Evolutionary conservation across 2,113 vertebrate species (phyloP).

Genomic region (Hippolais icterina): DNA sequence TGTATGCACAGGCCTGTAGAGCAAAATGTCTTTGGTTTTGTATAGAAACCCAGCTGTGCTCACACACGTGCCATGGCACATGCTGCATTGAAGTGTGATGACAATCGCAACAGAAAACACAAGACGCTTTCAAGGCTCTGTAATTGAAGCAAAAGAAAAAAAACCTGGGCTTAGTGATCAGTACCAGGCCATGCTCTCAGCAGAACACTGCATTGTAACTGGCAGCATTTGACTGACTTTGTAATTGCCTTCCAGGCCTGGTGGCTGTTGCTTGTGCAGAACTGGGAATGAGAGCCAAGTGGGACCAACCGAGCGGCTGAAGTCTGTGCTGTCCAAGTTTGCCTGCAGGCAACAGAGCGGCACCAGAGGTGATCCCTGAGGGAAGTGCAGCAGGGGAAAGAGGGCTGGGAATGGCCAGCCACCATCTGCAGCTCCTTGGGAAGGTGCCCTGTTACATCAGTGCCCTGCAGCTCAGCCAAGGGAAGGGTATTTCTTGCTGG

Average conservation of each 20-base stretch:
- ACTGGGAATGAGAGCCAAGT: conserved; percentile 18
- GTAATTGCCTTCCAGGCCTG: conserved; percentile 35
- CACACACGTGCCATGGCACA: neutral
- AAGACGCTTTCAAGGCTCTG: neutral
- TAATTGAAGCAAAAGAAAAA: conserved; percentile 43
- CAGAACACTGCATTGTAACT: conserved; percentile 13
- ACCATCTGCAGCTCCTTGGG: neutral
- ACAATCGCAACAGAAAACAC: conserved; percentile 50
- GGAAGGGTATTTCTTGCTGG: neutral
- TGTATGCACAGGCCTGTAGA: neutral
- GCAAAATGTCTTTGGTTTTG: conserved; percentile 35
- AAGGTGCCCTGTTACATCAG: neutral
- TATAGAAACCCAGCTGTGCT: conserved; percentile 30
- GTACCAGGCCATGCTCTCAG: conserved; percentile 15
- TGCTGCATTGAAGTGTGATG: conserved; percentile 39
- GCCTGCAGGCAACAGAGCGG: neutral
- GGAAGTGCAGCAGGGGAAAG: neutral
- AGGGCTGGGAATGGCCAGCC: neutral
- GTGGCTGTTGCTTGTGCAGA: conserved; percentile 1
- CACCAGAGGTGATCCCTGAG: neutral
- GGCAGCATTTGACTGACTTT: conserved; percentile 26
- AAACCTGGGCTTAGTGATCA: conserved; percentile 50
- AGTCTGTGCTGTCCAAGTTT: neutral
- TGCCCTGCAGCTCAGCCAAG: neutral
- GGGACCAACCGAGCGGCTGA: neutral